These are phyloP conservation scores for Ormyrus nitidulus DNA, from an alignment of 2,888 invertebrate genomes.

Conservation along the genomic window DNA sequence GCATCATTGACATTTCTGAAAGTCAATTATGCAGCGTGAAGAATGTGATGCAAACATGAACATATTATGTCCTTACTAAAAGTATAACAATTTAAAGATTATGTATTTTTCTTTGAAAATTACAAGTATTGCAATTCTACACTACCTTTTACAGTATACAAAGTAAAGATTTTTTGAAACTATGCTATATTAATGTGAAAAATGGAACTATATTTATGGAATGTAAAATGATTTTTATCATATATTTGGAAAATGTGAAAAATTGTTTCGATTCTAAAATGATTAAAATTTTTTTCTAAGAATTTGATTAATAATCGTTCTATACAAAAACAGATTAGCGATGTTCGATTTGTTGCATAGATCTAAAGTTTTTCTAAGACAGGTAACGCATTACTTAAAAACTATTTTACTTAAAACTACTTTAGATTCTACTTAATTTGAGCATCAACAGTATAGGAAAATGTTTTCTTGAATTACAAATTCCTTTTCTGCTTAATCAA, in stretches of 20 bases:
- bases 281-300: neutral
- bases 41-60: slow-evolving; percentile 1
- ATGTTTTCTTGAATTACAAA: slow-evolving; percentile 46
- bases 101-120: neutral
- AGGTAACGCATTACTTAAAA: slow-evolving; percentile 33
- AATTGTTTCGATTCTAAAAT: neutral
- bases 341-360: slow-evolving; percentile 25
- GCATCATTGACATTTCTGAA: slow-evolving; percentile 21
- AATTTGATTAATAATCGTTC: neutral
- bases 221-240: slow-evolving; percentile 1
- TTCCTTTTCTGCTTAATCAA: slow-evolving; percentile 6
- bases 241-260: slow-evolving; percentile 2
- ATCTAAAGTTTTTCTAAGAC: slow-evolving; percentile 24
- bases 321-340: slow-evolving; percentile 11
- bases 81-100: neutral
- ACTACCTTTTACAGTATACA: neutral
- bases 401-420: neutral
- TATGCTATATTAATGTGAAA: slow-evolving; percentile 2
- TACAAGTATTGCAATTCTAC: slow-evolving; percentile 27
- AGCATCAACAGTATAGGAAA: slow-evolving; percentile 65
- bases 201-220: neutral
- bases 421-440: slow-evolving; percentile 60
- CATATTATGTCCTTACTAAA: slow-evolving; percentile 11
- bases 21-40: neutral
- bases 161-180: slow-evolving; percentile 6